Evolutionary conservation across 2,888 invertebrate genomes (phyloP).

Genomic region (Seira sanloemensis): DNA sequence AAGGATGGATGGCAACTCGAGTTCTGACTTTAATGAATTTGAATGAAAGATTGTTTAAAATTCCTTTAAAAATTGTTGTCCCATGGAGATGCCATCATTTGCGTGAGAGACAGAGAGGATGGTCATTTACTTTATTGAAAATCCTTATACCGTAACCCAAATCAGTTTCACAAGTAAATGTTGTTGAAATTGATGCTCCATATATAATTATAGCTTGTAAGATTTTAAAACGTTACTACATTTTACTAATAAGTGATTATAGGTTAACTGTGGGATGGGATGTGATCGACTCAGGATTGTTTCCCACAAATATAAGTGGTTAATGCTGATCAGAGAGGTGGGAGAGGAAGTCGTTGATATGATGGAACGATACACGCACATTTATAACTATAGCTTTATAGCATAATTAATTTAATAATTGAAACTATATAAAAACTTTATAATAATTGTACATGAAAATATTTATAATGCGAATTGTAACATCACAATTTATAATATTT

Average conservation of each 20-base stretch:
- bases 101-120: no score
- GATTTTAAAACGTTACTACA: not conserved
- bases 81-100: no score
- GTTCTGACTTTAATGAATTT: no score
- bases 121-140: no score
- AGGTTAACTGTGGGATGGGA: not conserved
- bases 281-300: not conserved
- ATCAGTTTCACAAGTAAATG: not conserved
- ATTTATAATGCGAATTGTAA: no score
- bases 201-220: not conserved
- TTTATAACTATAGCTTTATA: conserved; percentile 50
- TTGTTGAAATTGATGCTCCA: not conserved
- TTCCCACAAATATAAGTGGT: conserved; percentile 3
- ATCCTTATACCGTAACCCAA: no score
- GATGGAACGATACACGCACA: conserved; percentile 62
- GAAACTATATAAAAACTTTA: not conserved
- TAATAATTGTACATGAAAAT: no score
- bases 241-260: not conserved
- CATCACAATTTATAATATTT: no score
- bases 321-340: no score
- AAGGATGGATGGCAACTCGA: no score
- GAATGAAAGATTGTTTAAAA: no score
- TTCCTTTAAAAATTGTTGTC: no score
- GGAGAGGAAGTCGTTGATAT: conserved; percentile 2
- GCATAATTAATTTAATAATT: not conserved